Conservation (phyloP, 2,888 invertebrate genomes). For the Drosophila tanythrix region DNA sequence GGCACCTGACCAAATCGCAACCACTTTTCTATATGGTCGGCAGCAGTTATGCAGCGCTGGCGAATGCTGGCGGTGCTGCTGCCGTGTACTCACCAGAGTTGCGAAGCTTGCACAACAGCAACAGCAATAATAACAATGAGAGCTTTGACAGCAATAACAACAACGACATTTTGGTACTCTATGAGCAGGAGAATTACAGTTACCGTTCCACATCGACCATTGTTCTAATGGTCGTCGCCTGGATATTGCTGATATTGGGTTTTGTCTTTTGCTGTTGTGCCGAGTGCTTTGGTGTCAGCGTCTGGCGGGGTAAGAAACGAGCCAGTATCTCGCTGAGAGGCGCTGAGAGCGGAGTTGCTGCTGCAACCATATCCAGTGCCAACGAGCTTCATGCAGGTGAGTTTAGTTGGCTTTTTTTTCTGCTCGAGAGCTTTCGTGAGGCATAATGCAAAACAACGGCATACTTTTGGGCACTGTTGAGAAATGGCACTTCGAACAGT, state of each 20-base stretch:
- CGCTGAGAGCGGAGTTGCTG: conserved; percentile 42
- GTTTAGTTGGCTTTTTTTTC: conserved; percentile 25
- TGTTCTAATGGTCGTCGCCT: conserved; percentile 82
- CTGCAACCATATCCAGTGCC: conserved; percentile 5
- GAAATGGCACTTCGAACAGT: conserved; percentile 42
- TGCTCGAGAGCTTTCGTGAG: conserved; percentile 38
- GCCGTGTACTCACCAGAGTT: conserved; percentile 37
- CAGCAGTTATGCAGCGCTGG: conserved; percentile 54
- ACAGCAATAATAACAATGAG: conserved; percentile 16
- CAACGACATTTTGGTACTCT: conserved; percentile 69
- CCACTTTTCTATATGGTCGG: conserved; percentile 62
- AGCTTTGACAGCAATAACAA: conserved; percentile 27
- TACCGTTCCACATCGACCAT: conserved; percentile 77
- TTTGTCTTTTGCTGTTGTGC: conserved; percentile 83
- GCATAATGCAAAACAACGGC: conserved; percentile 29
- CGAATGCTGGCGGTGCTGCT: conserved; percentile 46
- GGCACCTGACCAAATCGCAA: conserved; percentile 61
- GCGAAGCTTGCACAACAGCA: conserved; percentile 10
- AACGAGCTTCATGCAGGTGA: conserved; percentile 59
- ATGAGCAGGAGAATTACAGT: conserved; percentile 67
- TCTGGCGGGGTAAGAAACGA: conserved; percentile 69
- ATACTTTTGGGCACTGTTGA: conserved; percentile 67
- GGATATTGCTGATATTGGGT: conserved; percentile 80
- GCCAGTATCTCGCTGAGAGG: conserved; percentile 43
- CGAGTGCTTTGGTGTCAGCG: conserved; percentile 79